phyloP scores from a whole-genome alignment of 2,888 invertebrate genomes.

The Aspidapion aeneum region DNA sequence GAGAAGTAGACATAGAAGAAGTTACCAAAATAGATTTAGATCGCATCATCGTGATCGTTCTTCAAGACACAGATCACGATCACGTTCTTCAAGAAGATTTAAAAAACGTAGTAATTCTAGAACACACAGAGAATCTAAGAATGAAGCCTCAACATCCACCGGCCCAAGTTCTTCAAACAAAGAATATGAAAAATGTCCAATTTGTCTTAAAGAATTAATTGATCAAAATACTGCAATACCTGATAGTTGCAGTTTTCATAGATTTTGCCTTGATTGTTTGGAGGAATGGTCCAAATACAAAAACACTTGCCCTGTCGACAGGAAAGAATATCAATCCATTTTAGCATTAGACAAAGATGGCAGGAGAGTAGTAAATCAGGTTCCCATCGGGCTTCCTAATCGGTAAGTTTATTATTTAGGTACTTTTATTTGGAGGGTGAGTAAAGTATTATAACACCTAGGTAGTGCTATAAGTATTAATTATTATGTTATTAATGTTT shows the following conservation, averaged over 20 bases:
- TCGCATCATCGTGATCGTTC: no score
- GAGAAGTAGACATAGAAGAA: not conserved
- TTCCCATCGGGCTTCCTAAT: conserved; percentile 5
- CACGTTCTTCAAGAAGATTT: not conserved
- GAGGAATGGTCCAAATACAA: conserved; percentile 23
- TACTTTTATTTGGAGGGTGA: no score
- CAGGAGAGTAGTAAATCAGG: conserved; percentile 11
- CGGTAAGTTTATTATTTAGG: no score
- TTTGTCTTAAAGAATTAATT: conserved; percentile 16
- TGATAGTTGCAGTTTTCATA: conserved; percentile 18
- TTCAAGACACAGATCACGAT: not conserved
- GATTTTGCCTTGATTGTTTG: conserved; percentile 21
- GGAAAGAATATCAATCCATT: conserved; percentile 18
- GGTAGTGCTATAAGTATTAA: no score
- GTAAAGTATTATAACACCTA: no score
- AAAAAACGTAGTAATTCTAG: no score
- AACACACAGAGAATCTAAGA: not conserved
- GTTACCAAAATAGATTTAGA: not conserved
- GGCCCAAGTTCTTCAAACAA: not conserved
- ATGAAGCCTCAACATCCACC: not conserved
- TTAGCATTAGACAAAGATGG: conserved; percentile 16
- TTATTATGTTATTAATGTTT: no score
- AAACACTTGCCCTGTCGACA: conserved; percentile 22
- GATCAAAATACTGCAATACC: conserved; percentile 14
- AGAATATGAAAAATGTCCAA: conserved; percentile 17